phyloP scores from a whole-genome alignment of 2,888 invertebrate genomes.

The Adineta ricciae region DNA sequence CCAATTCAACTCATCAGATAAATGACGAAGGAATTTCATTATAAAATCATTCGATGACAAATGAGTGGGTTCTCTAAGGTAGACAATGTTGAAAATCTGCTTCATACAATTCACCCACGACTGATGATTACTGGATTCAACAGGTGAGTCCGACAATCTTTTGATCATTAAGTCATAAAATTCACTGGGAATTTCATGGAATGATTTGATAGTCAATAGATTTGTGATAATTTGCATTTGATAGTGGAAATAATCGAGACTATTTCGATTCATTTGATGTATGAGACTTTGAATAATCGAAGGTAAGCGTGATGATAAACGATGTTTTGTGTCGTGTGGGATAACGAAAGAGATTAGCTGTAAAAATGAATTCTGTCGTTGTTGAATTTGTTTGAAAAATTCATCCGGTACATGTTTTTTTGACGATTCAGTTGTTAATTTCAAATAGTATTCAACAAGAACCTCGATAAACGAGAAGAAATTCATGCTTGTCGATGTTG shows the following conservation, averaged over 20 bases:
- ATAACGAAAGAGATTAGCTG: neutral
- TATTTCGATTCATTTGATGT: neutral
- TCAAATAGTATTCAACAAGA: slow-evolving; percentile 2
- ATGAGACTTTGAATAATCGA: neutral
- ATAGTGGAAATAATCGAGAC: neutral
- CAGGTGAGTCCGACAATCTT: neutral
- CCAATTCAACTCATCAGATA: neutral
- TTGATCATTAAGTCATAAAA: slow-evolving; percentile 12
- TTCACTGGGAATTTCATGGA: neutral
- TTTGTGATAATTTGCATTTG: neutral
- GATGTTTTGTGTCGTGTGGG: neutral
- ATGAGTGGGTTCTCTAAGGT: neutral
- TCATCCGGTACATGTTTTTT: neutral
- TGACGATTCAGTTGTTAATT: neutral
- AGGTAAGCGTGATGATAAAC: neutral
- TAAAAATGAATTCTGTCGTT: neutral
- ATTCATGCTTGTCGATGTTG: neutral
- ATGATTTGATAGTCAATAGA: neutral
- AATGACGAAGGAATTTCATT: neutral
- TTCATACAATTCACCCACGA: neutral
- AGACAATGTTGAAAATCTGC: neutral
- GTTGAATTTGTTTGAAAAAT: neutral
- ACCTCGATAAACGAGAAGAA: neutral
- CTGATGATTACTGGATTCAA: neutral
- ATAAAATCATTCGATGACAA: neutral